Evolutionary conservation across 2,797 vertebrate genomes (phyloP).

Genomic region (Heliangelus exortis): DNA sequence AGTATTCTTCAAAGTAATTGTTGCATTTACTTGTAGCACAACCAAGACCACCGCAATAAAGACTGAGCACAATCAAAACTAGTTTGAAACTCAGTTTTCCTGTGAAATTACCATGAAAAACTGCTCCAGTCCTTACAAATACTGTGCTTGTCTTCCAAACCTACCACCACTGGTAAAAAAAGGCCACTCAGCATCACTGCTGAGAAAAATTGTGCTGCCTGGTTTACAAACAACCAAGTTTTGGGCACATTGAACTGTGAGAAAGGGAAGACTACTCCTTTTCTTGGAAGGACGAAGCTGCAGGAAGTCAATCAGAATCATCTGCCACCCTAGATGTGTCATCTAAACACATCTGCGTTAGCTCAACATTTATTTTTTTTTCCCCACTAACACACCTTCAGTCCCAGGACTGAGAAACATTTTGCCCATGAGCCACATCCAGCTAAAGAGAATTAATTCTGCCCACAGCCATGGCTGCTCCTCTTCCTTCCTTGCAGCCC

Average conservation of each 20-base stretch:
- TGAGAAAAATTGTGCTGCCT: not conserved
- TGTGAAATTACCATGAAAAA: not conserved
- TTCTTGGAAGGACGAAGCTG: not conserved
- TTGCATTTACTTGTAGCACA: not conserved
- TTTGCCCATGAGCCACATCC: not conserved
- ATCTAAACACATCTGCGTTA: not conserved
- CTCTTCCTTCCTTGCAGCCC: not conserved
- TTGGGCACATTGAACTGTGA: accelerated
- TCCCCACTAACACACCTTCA: not conserved
- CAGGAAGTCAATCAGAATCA: not conserved
- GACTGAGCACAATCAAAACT: not conserved
- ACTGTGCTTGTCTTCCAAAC: not conserved
- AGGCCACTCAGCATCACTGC: not conserved
- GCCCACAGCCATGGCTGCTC: accelerated
- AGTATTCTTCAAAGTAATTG: not conserved
- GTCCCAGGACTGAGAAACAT: not conserved
- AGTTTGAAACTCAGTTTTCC: not conserved
- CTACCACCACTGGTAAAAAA: not conserved
- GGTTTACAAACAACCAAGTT: not conserved
- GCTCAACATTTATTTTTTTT: not conserved
- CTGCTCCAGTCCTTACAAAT: not conserved
- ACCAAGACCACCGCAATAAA: not conserved
- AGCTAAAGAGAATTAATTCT: not conserved
- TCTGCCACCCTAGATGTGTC: not conserved
- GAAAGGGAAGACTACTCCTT: not conserved